Base-by-base conservation (phyloP, 2,888 invertebrate species). In the Nineta flava region DNA sequence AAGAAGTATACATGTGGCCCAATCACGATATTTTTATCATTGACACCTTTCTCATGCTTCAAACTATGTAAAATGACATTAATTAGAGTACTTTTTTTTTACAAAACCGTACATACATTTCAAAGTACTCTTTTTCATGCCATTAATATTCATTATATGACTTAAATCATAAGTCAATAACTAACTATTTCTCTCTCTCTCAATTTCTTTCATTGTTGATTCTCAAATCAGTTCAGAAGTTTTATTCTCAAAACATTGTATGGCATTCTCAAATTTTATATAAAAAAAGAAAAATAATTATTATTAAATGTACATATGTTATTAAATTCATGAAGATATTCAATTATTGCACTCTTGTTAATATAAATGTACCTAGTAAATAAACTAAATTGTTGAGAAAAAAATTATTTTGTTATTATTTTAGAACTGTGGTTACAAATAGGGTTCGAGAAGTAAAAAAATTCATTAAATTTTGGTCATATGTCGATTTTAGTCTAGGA, bases 1-100 rank as follows among this genome's bases (percentile, higher is more conserved):
- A 35, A 21, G 34, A 49, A 45, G 16, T 21, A 19, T 49, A 49
- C 49, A 49, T 49, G 49, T 49, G 49, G 49, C 49, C 49, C 40
- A 49, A 45, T 49, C 49, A 49, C 49, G 49, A 49, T 49, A 49
- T 49, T 49, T 49, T 49, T 41, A 44, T 49, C 49, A 49, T 49
- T 21, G 49, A 49, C 49, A 49, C 49, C 12, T 19, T 19, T 41
- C 15, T 45, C 49, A 41, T 34, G 13, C 19, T 34, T 41, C 35
- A 19, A 16, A 38, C 19, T 48, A 32, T 19, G 16, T 44, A 13
- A 35, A 46, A 15, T 35, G 46, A 34, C 46, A 46, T 35, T n/a
- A 32, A 21, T 35, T 17, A 46, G 26, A 46, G 46, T 35, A 46
- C 19, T 44, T 13, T 13, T 12, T 9, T 44, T 19, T 26, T 26